Evolutionary conservation across 1,140 invertebrate genomes (phyloP).

Genomic region (Ganaspis sp.): DNA sequence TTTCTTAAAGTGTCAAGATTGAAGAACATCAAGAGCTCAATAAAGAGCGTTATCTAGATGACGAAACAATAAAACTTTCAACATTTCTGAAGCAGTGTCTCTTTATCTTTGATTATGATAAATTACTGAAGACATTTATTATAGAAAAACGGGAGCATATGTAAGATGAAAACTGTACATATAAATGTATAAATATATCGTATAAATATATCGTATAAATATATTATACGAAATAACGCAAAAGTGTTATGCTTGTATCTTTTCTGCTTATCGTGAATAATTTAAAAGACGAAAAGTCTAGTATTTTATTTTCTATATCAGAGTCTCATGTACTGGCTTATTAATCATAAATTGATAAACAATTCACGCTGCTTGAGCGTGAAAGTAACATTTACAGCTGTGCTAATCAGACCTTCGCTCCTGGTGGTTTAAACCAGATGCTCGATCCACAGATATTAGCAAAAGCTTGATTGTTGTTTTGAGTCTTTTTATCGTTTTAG

Average conservation of each 20-base stretch:
- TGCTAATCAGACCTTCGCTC: slow-evolving; percentile 8
- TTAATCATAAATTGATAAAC: slow-evolving; percentile 6
- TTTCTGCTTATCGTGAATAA: background rate
- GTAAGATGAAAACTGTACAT: too few relatives aligned
- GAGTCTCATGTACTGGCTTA: background rate
- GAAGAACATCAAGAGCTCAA: too few relatives aligned
- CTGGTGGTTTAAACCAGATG: slow-evolving; percentile 1
- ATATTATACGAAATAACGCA: too few relatives aligned
- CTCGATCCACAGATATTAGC: background rate
- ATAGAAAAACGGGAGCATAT: too few relatives aligned
- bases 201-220: too few relatives aligned
- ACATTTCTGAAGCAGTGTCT: background rate
- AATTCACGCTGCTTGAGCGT: slow-evolving; percentile 12
- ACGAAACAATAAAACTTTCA: slow-evolving; percentile 9
- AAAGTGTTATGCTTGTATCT: too few relatives aligned
- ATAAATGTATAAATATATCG: too few relatives aligned
- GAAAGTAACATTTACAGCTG: slow-evolving; percentile 2
- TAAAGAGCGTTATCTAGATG: background rate
- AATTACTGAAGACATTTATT: too few relatives aligned
- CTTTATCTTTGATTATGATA: too few relatives aligned
- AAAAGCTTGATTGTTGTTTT: background rate
- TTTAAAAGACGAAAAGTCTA: background rate
- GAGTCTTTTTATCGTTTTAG: background rate
- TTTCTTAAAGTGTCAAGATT: too few relatives aligned
- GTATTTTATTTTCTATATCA: background rate